Evolutionary conservation across 2,797 vertebrate species (phyloP).

Genomic region (Enteromius unitaeniatus): DNA sequence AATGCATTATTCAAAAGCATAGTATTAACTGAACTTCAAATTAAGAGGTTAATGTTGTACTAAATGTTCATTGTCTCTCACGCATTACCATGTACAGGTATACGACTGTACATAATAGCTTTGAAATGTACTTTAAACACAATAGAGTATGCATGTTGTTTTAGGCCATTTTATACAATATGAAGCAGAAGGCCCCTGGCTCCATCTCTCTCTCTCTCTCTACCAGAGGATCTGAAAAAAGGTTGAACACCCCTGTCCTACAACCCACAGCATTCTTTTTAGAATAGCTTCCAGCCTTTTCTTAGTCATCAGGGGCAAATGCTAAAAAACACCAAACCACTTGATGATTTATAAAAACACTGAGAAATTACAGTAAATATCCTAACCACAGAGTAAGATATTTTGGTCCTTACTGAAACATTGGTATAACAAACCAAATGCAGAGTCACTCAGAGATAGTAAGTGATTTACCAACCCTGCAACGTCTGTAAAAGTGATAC

Average conservation of each 20-base stretch:
- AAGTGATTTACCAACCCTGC: constrained; percentile 46
- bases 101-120: not conserved
- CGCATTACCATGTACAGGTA: not conserved
- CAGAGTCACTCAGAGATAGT: constrained; percentile 44
- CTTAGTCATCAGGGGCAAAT: not conserved
- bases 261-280: not conserved
- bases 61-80: not conserved
- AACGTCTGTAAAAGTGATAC: constrained; percentile 50
- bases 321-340: constrained; percentile 21
- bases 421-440: constrained; percentile 42
- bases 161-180: constrained; percentile 2
- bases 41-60: not conserved
- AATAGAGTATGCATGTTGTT: not conserved
- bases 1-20: not conserved
- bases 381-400: not conserved
- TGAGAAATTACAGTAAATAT: constrained; percentile 21
- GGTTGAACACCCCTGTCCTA: not conserved
- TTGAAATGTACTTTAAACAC: not conserved
- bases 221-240: not conserved
- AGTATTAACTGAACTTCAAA: not conserved
- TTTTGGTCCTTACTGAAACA: constrained; percentile 3
- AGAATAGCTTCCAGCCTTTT: not conserved
- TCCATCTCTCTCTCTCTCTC: not conserved
- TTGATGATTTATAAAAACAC: constrained; percentile 25
- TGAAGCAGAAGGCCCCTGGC: not conserved